A percentile compares a stretch with the other conserved stretches of the same genome.
phyloP scores from a whole-genome alignment of 2,888 invertebrate genomes.

The Branchipolynoe longqiensis region DNA sequence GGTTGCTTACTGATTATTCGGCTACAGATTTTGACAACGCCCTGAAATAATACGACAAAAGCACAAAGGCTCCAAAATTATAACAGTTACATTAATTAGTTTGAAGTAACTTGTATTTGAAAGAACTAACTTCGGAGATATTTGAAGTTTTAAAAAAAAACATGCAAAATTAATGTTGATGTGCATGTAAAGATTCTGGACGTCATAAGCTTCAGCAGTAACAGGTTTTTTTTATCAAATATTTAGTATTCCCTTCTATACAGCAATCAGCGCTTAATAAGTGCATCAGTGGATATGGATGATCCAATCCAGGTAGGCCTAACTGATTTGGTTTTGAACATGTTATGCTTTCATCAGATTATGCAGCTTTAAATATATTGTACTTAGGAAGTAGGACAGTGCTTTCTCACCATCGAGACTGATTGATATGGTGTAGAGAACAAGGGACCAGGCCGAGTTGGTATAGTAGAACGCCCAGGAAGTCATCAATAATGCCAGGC shows the following conservation, averaged over 20 bases:
- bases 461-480: slow-evolving; percentile 50
- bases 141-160: too few species aligned
- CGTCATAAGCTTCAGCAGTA: neutral
- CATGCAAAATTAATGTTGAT: too few species aligned
- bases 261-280: neutral
- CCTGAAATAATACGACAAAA: neutral
- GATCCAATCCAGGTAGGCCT: neutral
- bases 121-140: too few species aligned
- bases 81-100: neutral
- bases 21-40: neutral
- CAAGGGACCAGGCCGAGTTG: neutral
- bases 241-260: neutral
- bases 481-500: slow-evolving; percentile 11
- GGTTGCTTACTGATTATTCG: neutral
- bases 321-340: neutral
- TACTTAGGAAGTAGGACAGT: too few species aligned
- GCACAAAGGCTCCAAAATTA: neutral
- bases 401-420: slow-evolving; percentile 76
- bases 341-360: neutral
- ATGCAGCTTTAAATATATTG: neutral
- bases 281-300: neutral
- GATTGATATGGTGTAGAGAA: slow-evolving; percentile 14
- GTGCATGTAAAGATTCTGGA: too few species aligned
- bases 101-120: too few species aligned
- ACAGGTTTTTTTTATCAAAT: neutral